Evolutionary conservation across 2,113 vertebrate genomes (phyloP).

Genomic region (Elgaria multicarinata): DNA sequence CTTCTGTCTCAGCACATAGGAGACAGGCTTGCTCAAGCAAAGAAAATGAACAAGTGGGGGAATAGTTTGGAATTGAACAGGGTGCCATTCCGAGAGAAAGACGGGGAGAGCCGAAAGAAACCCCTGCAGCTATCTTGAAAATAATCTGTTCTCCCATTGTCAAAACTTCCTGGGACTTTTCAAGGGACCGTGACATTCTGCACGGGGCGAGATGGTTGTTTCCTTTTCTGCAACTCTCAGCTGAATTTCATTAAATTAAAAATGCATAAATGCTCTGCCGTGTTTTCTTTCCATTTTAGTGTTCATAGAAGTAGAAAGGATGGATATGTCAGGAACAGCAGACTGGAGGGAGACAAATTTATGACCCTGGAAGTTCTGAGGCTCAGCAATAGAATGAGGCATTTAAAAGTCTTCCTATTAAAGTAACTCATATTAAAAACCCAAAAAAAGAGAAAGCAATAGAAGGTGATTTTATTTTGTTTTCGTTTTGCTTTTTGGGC

Average conservation of each 20-base stretch:
- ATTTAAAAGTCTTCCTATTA: slow-evolving; percentile 72
- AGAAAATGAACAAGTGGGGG: not conserved
- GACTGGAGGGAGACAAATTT: slow-evolving; percentile 70
- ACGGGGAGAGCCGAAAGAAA: not conserved
- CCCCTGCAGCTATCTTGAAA: not conserved
- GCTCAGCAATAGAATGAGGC: slow-evolving; percentile 62
- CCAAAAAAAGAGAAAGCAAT: slow-evolving; percentile 58
- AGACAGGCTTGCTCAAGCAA: not conserved
- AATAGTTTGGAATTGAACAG: not conserved
- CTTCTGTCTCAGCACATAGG: not conserved
- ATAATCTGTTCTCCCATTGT: not conserved
- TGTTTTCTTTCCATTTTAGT: slow-evolving; percentile 80
- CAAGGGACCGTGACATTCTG: not conserved
- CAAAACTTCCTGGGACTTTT: not conserved
- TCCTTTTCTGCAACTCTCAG: slow-evolving; percentile 59
- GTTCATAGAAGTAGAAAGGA: slow-evolving; percentile 78
- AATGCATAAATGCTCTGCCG: slow-evolving; percentile 74
- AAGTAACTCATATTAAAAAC: slow-evolving; percentile 73
- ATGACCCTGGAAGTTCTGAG: slow-evolving; percentile 72
- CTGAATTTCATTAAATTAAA: slow-evolving; percentile 75
- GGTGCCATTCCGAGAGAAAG: too few species aligned
- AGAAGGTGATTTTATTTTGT: not conserved
- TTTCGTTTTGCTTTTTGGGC: not conserved
- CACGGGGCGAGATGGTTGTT: not conserved
- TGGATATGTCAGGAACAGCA: slow-evolving; percentile 74